phyloP scores from a whole-genome alignment of 2,797 vertebrate genomes.

The Merluccius polli region DNA sequence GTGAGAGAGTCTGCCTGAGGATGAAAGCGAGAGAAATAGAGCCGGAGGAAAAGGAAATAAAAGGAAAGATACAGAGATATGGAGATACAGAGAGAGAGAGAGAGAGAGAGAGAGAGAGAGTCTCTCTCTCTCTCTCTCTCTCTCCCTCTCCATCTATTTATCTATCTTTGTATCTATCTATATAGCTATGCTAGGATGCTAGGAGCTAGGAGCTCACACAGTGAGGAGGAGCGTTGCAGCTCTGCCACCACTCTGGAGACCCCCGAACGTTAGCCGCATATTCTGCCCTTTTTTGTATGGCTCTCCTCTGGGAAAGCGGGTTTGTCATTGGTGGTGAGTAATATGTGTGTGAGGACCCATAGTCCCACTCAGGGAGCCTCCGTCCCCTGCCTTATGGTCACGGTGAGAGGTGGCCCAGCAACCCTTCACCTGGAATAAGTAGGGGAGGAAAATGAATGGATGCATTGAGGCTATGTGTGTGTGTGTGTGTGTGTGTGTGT shows the following conservation, averaged over 20 bases:
- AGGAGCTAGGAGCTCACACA: no score
- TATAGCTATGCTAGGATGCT: not conserved
- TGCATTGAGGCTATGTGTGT: not conserved
- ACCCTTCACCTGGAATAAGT: not conserved
- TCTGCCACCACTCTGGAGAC: no score
- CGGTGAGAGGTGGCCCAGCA: not conserved
- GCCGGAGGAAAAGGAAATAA: not conserved
- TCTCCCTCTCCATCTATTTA: not conserved
- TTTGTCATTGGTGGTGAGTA: not conserved
- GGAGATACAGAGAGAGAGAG: no score
- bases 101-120: no score
- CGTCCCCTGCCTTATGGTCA: not conserved
- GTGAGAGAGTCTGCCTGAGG: not conserved
- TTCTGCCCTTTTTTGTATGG: not conserved
- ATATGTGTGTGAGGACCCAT: not conserved
- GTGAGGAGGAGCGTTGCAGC: no score
- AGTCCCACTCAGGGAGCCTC: not conserved
- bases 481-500: not conserved
- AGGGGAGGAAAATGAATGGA: not conserved
- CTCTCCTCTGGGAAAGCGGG: not conserved
- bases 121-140: not conserved
- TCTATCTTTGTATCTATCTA: not conserved
- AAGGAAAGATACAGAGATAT: not conserved
- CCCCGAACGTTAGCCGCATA: not conserved
- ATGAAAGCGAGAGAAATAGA: not conserved